Conservation (phyloP, 1,140 invertebrate genomes). For the Zelostemma sp. region DNA sequence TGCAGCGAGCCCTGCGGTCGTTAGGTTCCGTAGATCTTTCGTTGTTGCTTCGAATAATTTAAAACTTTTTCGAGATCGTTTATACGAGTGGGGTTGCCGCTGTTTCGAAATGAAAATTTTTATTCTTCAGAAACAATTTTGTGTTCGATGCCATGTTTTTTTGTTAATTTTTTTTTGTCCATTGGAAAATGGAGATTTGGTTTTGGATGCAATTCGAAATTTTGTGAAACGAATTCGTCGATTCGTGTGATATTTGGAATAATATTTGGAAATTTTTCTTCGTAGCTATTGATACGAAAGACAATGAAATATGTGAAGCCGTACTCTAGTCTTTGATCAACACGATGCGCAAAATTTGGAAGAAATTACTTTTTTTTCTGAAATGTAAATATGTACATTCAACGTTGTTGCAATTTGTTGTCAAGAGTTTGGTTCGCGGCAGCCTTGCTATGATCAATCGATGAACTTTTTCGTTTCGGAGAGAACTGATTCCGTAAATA, state of each 20-base stretch:
- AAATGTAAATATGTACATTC: not conserved
- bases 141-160: too few relatives aligned
- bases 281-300: too few relatives aligned
- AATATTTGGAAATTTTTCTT: too few relatives aligned
- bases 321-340: constrained; percentile 35
- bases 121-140: too few relatives aligned
- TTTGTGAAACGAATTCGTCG: not conserved
- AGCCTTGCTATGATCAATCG: not conserved
- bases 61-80: not conserved
- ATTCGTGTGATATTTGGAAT: too few relatives aligned
- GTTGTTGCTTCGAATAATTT: too few relatives aligned
- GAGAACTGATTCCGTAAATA: constrained; percentile 20
- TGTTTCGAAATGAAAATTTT: too few relatives aligned
- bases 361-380: constrained; percentile 6
- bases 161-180: too few relatives aligned
- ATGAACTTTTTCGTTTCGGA: constrained; percentile 1
- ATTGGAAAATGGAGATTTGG: too few relatives aligned
- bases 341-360: constrained; percentile 13
- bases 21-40: constrained; percentile 54
- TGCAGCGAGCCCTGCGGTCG: constrained; percentile 37
- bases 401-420: not conserved
- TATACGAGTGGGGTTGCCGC: too few relatives aligned
- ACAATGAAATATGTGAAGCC: too few relatives aligned
- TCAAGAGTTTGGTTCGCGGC: not conserved
- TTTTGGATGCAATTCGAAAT: too few relatives aligned